phyloP scores from a whole-genome alignment of 1,140 invertebrate genomes.

The Drosophila mayri region DNA sequence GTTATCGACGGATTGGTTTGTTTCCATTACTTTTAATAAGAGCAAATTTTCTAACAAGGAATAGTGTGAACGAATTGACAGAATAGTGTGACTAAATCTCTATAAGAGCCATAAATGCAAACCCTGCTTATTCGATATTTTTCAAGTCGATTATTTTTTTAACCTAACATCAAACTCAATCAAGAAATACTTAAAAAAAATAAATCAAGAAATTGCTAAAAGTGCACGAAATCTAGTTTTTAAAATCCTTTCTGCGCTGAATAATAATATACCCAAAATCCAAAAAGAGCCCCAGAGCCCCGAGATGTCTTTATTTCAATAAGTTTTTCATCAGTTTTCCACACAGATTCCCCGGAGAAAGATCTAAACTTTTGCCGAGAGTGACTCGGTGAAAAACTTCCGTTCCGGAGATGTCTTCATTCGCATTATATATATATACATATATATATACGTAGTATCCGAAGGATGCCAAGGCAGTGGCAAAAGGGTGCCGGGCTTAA shows the following conservation, averaged over 20 bases:
- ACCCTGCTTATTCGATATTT: neutral
- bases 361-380: slow-evolving; percentile 21
- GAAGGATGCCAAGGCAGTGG: neutral
- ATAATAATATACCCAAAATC: neutral
- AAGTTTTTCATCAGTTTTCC: neutral
- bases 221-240: neutral
- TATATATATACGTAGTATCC: neutral
- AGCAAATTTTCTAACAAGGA: too few relatives aligned
- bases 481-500: slow-evolving; percentile 59
- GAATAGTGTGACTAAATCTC: too few relatives aligned
- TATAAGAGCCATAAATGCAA: too few relatives aligned
- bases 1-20: neutral
- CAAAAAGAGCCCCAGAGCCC: neutral
- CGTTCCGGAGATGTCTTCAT: slow-evolving; percentile 31
- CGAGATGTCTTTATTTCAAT: slow-evolving; percentile 22
- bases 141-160: neutral
- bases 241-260: neutral
- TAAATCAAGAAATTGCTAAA: neutral
- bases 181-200: neutral
- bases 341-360: slow-evolving; percentile 17
- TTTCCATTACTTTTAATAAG: neutral
- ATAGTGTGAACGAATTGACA: too few relatives aligned
- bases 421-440: neutral
- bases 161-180: neutral
- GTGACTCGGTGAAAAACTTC: slow-evolving; percentile 31